Conservation (phyloP, 2,888 invertebrate genomes). For the Gasteruption jaculator region DNA sequence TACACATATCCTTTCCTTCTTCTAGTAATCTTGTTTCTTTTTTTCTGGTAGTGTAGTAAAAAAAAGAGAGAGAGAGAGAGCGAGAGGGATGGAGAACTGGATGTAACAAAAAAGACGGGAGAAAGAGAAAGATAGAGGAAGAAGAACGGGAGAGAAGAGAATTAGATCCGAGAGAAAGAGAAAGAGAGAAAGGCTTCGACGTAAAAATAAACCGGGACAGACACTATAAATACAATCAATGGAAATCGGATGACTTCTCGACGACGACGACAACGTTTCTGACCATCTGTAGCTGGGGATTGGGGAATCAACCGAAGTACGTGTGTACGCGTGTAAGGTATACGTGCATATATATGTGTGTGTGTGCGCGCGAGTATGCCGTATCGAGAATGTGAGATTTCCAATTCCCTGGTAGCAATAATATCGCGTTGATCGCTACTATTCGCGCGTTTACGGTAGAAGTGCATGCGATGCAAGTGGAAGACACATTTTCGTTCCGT, state of each 20-base stretch:
- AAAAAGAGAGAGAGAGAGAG: too few relatives aligned
- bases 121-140: conserved; percentile 25
- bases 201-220: conserved; percentile 32
- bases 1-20: too few relatives aligned
- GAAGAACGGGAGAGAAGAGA: conserved; percentile 2
- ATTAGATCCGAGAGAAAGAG: background rate
- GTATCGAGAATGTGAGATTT: conserved; percentile 5
- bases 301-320: conserved; percentile 13
- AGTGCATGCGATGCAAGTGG: conserved; percentile 29
- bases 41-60: too few relatives aligned
- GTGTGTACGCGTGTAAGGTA: background rate
- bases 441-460: conserved; percentile 20
- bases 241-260: conserved; percentile 39
- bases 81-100: too few relatives aligned
- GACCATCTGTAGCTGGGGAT: conserved; percentile 38
- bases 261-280: conserved; percentile 26
- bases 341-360: conserved; percentile 1
- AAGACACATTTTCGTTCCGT: conserved; percentile 38
- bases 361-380: conserved; percentile 16
- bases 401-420: conserved; percentile 4
- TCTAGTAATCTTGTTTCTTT: too few relatives aligned
- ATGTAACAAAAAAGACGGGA: conserved; percentile 6
- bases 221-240: conserved; percentile 47
- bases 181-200: conserved; percentile 16
- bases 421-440: conserved; percentile 17